Percentiles rank a stretch among this genome's conserved stretches.
phyloP scores from a whole-genome alignment of 2,797 vertebrate species.

The Peromyscus attwateri region DNA sequence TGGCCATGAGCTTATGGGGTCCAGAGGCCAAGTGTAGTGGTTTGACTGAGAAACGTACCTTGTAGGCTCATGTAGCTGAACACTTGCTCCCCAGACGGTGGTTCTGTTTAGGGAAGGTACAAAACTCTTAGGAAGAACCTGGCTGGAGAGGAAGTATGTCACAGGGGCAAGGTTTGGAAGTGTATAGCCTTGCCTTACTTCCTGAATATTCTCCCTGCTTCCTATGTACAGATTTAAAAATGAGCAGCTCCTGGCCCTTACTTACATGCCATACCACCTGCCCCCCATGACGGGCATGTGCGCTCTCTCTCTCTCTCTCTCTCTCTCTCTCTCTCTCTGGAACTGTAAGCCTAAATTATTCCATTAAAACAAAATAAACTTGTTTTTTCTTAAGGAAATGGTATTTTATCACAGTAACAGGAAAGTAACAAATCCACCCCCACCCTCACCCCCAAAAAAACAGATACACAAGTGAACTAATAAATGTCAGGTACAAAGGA shows the following conservation, averaged over 20 bases:
- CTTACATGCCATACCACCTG: background rate
- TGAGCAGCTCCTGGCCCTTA: background rate
- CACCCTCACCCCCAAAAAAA: background rate
- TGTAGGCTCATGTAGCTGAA: background rate
- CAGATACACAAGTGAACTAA: background rate
- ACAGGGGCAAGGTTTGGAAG: background rate
- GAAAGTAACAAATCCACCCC: background rate
- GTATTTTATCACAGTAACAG: background rate
- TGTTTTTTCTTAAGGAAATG: background rate
- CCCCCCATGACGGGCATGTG: background rate
- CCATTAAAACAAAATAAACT: background rate
- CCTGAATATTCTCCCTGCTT: background rate
- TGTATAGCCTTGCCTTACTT: background rate
- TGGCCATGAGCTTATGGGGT: background rate
- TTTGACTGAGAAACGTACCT: background rate
- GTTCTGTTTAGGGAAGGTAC: background rate
- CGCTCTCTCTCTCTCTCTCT: background rate
- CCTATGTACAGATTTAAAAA: background rate
- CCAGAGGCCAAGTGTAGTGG: background rate
- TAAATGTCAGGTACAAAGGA: background rate
- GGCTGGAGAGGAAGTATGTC: background rate
- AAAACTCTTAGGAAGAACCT: background rate
- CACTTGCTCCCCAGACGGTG: background rate
- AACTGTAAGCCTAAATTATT: background rate
- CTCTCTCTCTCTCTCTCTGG: background rate